Base-by-base conservation (phyloP, 1,140 invertebrate genomes). In the Euura saliciscinereae region DNA sequence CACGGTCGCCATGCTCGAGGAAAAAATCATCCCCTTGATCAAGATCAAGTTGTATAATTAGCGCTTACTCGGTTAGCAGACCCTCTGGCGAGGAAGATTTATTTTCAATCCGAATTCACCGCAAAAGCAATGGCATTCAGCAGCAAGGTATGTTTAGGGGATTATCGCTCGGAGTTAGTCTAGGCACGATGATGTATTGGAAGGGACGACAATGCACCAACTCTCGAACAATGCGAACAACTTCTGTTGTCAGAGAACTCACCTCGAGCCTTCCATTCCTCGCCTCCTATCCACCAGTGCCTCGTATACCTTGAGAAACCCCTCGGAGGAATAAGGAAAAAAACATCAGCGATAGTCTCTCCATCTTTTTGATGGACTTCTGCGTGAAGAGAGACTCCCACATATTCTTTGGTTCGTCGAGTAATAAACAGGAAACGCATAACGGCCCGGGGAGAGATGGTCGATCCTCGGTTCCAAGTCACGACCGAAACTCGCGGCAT, bases 121-220 rank as follows among this genome's bases (percentile, higher is more conserved):
- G 75, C 71, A 46, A 69, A 44, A 2, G 46, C 46, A 51, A 51
- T 28, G 74, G 76, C 76, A 77, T 77, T 77, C 76, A 51, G 46
- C 7, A 51, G 46, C 46, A 74, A 75, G 77, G 75, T 77, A 78
- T 77, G 76, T 78, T 82, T 77, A 77, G 77, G 75, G 78, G 79
- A 83, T 82, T 82, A 83, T 83, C 79, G 79, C 78, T 76, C 76
- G 72, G 81, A 82, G 79, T 82, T 83, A 77, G 78, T 81, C 76
- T 73, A 76, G 77, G 76, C 70, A 72, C 73, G 74, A 76, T 79
- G 81, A 82, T 82, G 78, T 80, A 83, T 82, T 78, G 78, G 77
- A 76, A 75, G 76, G 78, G 77, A 79, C 78, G 76, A 83, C 79
- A 80, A 82, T 82, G 79, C 78, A 77, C 70, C 75, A 65, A 79